Conservation (phyloP, 2,113 vertebrate species). For the Anseranas semipalmata region DNA sequence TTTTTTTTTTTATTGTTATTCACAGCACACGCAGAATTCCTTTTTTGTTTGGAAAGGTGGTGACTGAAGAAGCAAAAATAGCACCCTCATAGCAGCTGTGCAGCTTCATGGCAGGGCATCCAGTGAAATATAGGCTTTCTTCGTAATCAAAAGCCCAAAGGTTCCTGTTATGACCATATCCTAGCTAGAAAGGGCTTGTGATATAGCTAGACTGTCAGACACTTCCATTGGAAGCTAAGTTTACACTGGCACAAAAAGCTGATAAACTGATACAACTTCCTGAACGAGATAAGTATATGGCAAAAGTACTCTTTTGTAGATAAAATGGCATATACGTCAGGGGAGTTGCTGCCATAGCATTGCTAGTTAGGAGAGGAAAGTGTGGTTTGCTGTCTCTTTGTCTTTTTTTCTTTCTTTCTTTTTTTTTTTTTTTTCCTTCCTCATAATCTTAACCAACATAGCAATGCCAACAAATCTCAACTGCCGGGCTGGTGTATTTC, state of each 20-base stretch:
- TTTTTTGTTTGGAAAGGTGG: constrained; percentile 35
- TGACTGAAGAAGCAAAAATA: constrained; percentile 49
- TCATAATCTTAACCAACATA: neutral
- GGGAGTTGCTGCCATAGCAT: neutral
- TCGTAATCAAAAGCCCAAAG: neutral
- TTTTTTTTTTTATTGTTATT: constrained; percentile 34
- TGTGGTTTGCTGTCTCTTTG: constrained; percentile 18
- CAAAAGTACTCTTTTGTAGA: constrained; percentile 15
- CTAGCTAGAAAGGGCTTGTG: neutral
- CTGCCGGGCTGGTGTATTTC: neutral
- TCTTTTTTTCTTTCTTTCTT: neutral
- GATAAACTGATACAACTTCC: constrained; percentile 41
- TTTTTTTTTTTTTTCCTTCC: neutral
- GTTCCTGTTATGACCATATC: constrained; percentile 24
- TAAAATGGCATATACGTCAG: neutral
- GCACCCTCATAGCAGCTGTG: neutral
- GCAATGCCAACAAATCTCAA: neutral
- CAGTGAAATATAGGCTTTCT: neutral
- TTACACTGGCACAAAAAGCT: constrained; percentile 23
- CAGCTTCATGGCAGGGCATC: constrained; percentile 2
- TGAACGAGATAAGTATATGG: constrained; percentile 27
- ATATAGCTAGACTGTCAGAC: constrained; percentile 14
- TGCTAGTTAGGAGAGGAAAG: constrained; percentile 10
- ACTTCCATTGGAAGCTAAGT: constrained; percentile 33
- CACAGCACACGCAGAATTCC: neutral